These are phyloP conservation scores for Sparus aurata DNA, from an alignment of 2,797 vertebrate genomes.

Conservation along the genomic window DNA sequence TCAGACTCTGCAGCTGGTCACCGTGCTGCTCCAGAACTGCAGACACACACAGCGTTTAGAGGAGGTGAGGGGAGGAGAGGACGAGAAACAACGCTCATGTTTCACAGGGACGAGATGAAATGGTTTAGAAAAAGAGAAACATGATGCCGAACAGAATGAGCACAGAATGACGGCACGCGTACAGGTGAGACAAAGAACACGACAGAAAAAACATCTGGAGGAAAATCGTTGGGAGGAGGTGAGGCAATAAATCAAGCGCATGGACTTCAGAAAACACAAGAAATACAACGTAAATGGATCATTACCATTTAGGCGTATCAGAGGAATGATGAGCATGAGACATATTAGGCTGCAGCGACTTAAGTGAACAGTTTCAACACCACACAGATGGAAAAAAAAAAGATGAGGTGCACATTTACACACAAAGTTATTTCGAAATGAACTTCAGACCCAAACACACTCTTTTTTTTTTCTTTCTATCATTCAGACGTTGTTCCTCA, in stretches of 20 bases:
- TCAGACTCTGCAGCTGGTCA: constrained; percentile 91
- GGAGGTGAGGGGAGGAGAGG: constrained; percentile 19
- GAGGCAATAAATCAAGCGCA: constrained; percentile 53
- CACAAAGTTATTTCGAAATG: constrained; percentile 8
- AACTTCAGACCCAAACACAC: constrained; percentile 23
- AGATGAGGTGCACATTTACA: constrained; percentile 32
- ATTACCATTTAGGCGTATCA: constrained; percentile 6
- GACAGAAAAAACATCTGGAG: constrained; percentile 10
- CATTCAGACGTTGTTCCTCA: constrained; percentile 26
- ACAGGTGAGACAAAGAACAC: constrained; percentile 34
- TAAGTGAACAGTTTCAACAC: constrained; percentile 51
- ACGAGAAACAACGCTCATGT: constrained; percentile 10
- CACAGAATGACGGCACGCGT: constrained; percentile 33
- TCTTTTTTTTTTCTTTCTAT: background rate
- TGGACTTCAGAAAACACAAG: constrained; percentile 32
- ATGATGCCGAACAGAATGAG: constrained; percentile 5
- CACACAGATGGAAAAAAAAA: constrained; percentile 31
- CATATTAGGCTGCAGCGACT: constrained; percentile 21
- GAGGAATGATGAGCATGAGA: constrained; percentile 31
- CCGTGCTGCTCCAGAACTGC: constrained; percentile 90
- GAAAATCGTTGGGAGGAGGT: constrained; percentile 28
- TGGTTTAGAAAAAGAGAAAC: background rate
- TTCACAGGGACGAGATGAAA: background rate
- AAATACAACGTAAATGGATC: constrained; percentile 17
- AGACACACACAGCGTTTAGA: constrained; percentile 46